phyloP scores from a whole-genome alignment of 2,113 vertebrate species.

The Mobula birostris region DNA sequence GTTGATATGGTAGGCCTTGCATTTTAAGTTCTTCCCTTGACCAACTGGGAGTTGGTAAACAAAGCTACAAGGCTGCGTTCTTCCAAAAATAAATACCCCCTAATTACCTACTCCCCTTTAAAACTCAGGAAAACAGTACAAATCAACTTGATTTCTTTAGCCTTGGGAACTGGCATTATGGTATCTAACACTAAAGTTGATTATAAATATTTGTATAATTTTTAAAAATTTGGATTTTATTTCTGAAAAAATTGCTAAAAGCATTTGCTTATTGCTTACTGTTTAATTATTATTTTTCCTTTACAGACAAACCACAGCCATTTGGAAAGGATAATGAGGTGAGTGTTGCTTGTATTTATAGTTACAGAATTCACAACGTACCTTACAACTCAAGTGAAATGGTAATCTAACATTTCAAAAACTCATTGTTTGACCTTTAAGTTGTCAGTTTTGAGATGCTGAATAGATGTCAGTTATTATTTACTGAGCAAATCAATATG shows the following conservation, averaged over 20 bases:
- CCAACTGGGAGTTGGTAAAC: background rate
- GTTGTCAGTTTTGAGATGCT: background rate
- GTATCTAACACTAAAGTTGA: background rate
- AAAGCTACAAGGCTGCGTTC: background rate
- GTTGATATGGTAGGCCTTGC: background rate
- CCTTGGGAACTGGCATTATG: background rate
- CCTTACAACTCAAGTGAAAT: background rate
- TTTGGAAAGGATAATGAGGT: constrained; percentile 12
- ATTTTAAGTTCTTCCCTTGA: background rate
- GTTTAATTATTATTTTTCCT: background rate
- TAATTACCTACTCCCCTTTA: background rate
- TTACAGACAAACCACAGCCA: constrained; percentile 3
- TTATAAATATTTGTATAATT: background rate
- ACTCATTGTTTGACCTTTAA: background rate
- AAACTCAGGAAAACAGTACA: background rate
- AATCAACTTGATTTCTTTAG: background rate
- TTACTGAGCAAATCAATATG: background rate
- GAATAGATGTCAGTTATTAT: background rate
- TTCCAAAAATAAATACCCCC: background rate
- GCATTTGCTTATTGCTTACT: background rate
- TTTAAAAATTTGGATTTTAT: background rate
- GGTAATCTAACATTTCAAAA: background rate
- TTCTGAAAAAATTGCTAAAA: background rate
- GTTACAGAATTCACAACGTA: background rate
- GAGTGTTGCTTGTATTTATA: background rate